These are phyloP conservation scores for Brachionus asplanchnoidis DNA, from an alignment of 1,140 invertebrate genomes.

Conservation along the genomic window DNA sequence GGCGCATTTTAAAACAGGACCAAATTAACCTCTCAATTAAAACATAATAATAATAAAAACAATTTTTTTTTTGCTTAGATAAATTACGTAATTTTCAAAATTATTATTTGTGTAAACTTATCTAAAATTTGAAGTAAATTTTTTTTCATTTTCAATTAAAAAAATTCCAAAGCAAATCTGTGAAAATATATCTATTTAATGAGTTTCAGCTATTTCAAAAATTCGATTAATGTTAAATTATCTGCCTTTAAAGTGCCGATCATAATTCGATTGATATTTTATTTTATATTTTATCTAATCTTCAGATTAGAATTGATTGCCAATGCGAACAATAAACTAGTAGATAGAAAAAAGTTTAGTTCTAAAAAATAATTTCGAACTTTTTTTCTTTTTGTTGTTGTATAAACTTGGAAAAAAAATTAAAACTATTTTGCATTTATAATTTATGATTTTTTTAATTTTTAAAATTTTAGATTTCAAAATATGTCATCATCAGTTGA, in stretches of 20 bases:
- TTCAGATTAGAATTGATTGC: not conserved
- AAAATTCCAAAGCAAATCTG: not conserved
- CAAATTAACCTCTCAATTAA: not conserved
- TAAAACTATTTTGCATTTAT: not conserved
- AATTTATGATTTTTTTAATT: not conserved
- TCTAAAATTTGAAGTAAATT: not conserved
- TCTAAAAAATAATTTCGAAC: not conserved
- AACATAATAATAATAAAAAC: not conserved
- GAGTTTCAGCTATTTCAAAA: not conserved
- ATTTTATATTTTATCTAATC: not conserved
- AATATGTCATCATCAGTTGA: constrained; percentile 2
- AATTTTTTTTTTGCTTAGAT: not conserved
- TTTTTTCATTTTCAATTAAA: too few species aligned
- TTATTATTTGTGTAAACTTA: not conserved
- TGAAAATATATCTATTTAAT: not conserved
- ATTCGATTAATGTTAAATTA: not conserved
- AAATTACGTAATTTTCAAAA: not conserved
- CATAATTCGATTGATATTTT: not conserved
- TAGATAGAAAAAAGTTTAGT: not conserved
- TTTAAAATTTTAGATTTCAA: not conserved
- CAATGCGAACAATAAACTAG: not conserved
- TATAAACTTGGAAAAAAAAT: not conserved
- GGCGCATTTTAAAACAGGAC: not conserved
- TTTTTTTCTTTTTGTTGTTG: not conserved
- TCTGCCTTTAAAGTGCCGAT: not conserved